Evolutionary conservation across 2,113 vertebrate genomes (phyloP).

Genomic region (Caretta caretta): DNA sequence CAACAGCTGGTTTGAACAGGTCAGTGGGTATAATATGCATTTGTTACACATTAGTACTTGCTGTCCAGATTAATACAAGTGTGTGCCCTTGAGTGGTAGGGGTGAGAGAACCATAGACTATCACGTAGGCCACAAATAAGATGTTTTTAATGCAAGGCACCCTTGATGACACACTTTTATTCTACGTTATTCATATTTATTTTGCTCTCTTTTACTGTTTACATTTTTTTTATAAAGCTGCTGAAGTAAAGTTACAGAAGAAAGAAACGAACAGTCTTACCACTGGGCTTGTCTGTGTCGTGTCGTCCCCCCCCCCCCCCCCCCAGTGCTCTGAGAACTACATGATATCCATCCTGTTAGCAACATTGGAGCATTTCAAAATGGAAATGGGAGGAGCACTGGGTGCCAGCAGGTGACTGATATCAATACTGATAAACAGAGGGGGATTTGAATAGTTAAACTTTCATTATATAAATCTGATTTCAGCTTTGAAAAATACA

Average conservation of each 20-base stretch:
- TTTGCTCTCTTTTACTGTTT: fast-evolving
- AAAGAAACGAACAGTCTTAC: fast-evolving
- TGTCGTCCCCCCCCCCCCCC: too few species aligned
- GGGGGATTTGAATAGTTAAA: neutral
- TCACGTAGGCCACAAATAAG: neutral
- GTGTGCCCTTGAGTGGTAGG: fast-evolving
- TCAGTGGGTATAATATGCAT: neutral
- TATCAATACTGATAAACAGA: neutral
- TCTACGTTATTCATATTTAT: fast-evolving
- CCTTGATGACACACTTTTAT: fast-evolving
- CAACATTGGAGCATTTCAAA: neutral
- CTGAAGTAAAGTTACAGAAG: neutral
- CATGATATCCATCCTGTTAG: too few species aligned
- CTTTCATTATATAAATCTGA: neutral
- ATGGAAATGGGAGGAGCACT: neutral
- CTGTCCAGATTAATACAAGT: neutral
- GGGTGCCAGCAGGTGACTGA: neutral
- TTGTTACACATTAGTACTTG: neutral
- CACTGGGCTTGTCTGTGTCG: neutral
- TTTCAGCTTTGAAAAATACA: neutral
- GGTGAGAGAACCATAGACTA: neutral
- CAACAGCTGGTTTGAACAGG: neutral
- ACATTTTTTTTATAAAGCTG: neutral
- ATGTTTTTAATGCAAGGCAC: neutral
- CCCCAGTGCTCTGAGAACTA: fast-evolving